Evolutionary conservation across 2,797 vertebrate genomes (phyloP).

Genomic region (Petrocephalus schoutedeni): DNA sequence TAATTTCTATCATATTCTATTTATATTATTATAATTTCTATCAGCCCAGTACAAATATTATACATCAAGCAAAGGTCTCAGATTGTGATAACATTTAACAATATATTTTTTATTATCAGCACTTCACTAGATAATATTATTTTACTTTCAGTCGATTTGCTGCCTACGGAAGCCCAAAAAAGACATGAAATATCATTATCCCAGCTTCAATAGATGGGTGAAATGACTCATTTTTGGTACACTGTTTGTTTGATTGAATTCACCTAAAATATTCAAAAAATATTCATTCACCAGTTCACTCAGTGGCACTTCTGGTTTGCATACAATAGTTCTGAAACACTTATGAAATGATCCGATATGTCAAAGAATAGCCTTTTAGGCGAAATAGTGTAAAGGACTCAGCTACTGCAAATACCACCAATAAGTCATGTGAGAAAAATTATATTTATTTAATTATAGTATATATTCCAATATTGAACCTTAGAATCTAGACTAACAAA

Average conservation of each 20-base stretch:
- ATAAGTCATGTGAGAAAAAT: background rate
- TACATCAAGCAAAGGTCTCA: background rate
- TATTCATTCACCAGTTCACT: background rate
- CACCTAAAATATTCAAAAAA: background rate
- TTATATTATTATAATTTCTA: background rate
- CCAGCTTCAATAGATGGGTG: background rate
- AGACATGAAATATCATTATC: background rate
- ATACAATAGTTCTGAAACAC: background rate
- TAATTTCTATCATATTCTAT: background rate
- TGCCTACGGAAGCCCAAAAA: background rate
- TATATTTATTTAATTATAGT: background rate
- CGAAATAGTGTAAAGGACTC: background rate
- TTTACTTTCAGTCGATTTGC: background rate
- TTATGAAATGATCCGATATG: background rate
- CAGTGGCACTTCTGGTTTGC: background rate
- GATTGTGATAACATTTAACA: background rate
- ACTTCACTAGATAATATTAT: background rate
- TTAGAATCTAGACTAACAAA: background rate
- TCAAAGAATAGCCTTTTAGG: background rate
- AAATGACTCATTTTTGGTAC: background rate
- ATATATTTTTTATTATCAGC: background rate
- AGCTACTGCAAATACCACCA: background rate
- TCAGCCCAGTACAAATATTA: background rate
- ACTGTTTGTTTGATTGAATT: background rate
- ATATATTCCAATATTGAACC: too few species aligned